Evolutionary conservation across 1,140 invertebrate species (phyloP).

Genomic region (Drosophila mayri): DNA sequence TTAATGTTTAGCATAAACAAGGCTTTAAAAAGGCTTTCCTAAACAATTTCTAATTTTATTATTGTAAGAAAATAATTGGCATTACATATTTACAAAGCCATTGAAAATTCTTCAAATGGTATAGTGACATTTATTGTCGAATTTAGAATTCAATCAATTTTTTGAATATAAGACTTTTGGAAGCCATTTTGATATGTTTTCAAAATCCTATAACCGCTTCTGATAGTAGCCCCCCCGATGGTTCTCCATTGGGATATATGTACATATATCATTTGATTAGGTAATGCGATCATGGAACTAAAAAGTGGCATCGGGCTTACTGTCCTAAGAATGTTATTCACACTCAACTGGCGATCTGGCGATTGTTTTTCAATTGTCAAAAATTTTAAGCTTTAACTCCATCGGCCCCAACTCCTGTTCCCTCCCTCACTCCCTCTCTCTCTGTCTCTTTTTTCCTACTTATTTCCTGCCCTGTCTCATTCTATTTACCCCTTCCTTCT

Average conservation of each 20-base stretch:
- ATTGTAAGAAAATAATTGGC: too few species aligned
- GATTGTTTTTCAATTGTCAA: constrained; percentile 54
- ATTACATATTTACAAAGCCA: too few species aligned
- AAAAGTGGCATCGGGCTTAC: not conserved
- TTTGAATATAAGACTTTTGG: not conserved
- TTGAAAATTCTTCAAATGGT: too few species aligned
- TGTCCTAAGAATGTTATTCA: constrained; percentile 6
- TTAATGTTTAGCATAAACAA: too few species aligned
- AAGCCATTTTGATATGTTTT: not conserved
- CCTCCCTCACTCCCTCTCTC: not conserved
- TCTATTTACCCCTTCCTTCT: constrained; percentile 6
- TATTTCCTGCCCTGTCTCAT: not conserved
- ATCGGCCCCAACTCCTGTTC: not conserved
- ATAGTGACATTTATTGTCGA: too few species aligned
- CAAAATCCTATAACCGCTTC: not conserved
- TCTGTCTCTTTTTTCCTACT: not conserved
- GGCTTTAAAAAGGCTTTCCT: too few species aligned
- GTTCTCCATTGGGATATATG: not conserved
- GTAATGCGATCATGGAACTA: constrained; percentile 7
- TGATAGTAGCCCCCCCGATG: not conserved
- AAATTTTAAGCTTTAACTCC: constrained; percentile 52
- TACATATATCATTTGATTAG: not conserved
- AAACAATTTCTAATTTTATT: too few species aligned
- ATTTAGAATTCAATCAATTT: too few species aligned
- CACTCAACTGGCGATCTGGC: constrained; percentile 21